Conservation (phyloP, 2,113 vertebrate genomes). For the Pantherophis guttatus region DNA sequence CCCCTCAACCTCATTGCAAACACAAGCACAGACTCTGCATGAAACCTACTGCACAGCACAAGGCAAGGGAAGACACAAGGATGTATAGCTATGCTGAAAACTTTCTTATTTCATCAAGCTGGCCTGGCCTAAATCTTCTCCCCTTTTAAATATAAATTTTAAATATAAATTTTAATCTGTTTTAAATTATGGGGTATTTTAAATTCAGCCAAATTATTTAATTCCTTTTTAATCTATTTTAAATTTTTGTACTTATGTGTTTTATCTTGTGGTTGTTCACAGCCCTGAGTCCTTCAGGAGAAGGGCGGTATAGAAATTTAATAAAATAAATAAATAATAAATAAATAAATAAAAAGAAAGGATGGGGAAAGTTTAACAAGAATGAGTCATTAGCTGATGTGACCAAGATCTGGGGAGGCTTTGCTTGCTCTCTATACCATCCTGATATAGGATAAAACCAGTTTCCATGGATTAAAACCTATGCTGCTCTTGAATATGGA, state of each 20-base stretch:
- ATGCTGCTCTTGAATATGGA: not conserved
- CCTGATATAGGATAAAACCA: not conserved
- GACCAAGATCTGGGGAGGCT: not conserved
- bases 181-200: too few relatives aligned
- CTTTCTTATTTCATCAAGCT: too few relatives aligned
- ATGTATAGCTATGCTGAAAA: not conserved
- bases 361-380: not conserved
- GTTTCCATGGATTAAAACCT: not conserved
- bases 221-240: too few relatives aligned
- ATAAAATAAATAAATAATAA: too few relatives aligned
- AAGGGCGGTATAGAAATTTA: too few relatives aligned
- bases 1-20: not conserved
- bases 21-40: not conserved
- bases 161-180: too few relatives aligned
- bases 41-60: not conserved
- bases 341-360: not conserved
- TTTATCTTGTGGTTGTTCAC: too few relatives aligned
- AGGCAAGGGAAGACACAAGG: not conserved
- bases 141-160: too few relatives aligned
- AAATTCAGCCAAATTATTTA: too few relatives aligned
- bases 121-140: too few relatives aligned
- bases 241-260: too few relatives aligned
- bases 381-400: not conserved
- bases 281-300: too few relatives aligned
- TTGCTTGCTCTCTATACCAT: not conserved